Evolutionary conservation across 2,797 vertebrate species (phyloP).

Genomic region (Mionectes olivaceus): DNA sequence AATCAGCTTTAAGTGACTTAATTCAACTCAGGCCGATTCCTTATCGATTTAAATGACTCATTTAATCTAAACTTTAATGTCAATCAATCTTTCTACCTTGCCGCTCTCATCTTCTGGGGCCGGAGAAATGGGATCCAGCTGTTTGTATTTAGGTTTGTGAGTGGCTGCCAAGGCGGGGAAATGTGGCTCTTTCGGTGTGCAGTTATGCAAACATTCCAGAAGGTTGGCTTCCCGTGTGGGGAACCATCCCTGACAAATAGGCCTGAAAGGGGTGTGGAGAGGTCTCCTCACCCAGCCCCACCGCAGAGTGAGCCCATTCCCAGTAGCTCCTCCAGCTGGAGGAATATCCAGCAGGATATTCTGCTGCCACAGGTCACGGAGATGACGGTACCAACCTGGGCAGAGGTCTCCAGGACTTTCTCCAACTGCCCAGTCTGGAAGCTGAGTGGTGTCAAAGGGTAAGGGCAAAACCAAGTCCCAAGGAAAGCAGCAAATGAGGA

Average conservation of each 20-base stretch:
- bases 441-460: rapidly evolving
- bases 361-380: not conserved
- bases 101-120: constrained; percentile 32
- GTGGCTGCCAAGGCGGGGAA: not conserved
- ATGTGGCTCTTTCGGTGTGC: not conserved
- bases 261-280: not conserved
- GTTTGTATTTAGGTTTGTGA: not conserved
- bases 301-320: rapidly evolving
- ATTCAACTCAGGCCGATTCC: constrained; percentile 30
- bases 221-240: not conserved
- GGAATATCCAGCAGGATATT: not conserved
- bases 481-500: not conserved
- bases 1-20: constrained; percentile 60
- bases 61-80: constrained; percentile 49
- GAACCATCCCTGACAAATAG: not conserved
- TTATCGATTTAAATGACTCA: constrained; percentile 16
- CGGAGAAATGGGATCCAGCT: constrained; percentile 53
- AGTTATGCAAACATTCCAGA: constrained; percentile 25
- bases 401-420: not conserved
- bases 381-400: rapidly evolving
- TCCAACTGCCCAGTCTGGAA: not conserved
- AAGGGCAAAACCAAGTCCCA: not conserved
- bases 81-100: constrained; percentile 53
- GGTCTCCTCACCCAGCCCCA: not conserved
- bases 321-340: no score